Percentiles rank a stretch among this genome's conserved stretches.
These are phyloP conservation scores for Nephrotoma flavescens DNA, from an alignment of 2,888 invertebrate genomes.

Conservation along the genomic window DNA sequence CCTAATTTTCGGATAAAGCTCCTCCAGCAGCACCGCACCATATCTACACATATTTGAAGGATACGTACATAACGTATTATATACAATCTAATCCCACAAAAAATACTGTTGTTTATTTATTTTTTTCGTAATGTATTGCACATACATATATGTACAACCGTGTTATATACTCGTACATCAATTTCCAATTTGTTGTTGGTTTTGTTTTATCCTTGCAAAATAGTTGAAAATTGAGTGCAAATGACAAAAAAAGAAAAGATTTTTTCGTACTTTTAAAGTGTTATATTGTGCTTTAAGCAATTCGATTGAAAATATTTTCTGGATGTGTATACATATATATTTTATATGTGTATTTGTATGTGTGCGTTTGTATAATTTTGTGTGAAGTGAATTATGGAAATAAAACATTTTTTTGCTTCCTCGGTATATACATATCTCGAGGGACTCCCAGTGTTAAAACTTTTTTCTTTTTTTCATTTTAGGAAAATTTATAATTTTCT, in stretches of 20 bases:
- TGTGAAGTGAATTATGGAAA: neutral
- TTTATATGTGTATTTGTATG: neutral
- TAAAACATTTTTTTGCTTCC: neutral
- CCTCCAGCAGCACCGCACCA: neutral
- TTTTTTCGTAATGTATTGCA: neutral
- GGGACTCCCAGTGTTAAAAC: neutral
- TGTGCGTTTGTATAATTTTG: neutral
- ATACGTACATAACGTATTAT: neutral
- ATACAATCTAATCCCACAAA: neutral
- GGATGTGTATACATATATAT: neutral
- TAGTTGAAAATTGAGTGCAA: neutral
- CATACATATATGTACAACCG: too few species aligned
- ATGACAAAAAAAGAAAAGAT: neutral
- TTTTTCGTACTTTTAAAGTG: neutral
- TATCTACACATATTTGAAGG: neutral
- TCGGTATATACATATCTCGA: neutral
- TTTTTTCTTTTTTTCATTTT: neutral
- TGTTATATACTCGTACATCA: neutral
- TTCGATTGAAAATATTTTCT: neutral
- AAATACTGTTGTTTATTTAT: neutral
- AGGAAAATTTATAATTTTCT: neutral
- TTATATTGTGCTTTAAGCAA: neutral
- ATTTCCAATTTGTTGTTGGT: neutral
- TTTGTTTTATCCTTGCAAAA: neutral
- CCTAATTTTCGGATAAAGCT: neutral